Evolutionary conservation across 2,113 vertebrate species (phyloP).

Genomic region (Pampusana beccarii): DNA sequence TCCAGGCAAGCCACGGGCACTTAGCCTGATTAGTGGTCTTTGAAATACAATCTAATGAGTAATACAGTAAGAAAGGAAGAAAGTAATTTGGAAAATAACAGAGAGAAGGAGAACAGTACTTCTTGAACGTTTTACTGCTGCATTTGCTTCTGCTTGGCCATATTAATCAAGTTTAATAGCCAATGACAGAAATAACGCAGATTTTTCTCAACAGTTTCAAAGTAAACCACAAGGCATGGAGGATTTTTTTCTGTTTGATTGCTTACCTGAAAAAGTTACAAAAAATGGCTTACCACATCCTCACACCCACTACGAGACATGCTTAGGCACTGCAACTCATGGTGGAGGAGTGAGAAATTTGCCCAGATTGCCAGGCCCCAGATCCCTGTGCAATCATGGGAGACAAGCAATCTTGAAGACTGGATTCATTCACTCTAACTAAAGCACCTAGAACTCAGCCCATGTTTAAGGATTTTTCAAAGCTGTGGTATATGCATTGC

Average conservation of each 20-base stretch:
- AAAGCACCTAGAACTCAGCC: not conserved
- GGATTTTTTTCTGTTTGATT: not conserved
- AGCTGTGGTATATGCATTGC: not conserved
- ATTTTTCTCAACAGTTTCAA: not conserved
- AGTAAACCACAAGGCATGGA: not conserved
- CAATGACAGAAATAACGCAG: not conserved
- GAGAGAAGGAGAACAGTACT: not conserved
- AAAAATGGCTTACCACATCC: not conserved
- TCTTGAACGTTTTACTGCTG: not conserved
- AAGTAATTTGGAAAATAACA: constrained; percentile 9
- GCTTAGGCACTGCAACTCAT: not conserved
- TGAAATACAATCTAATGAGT: not conserved
- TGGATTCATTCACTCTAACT: not conserved
- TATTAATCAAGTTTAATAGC: not conserved
- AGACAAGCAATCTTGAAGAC: not conserved
- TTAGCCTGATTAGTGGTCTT: not conserved
- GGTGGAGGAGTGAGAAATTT: not conserved
- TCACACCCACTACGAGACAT: not conserved
- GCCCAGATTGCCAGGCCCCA: not conserved
- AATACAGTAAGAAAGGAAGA: not conserved
- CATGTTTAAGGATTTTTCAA: not conserved
- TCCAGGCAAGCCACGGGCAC: not conserved
- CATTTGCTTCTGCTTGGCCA: not conserved
- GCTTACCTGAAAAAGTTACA: not conserved
- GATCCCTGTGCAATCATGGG: not conserved